Percentiles rank a stretch among this genome's conserved stretches.
These are phyloP conservation scores for Mesocentrotus franciscanus DNA, from an alignment of 53 echinoderm and acorn worm genomes.

Conservation along the genomic window DNA sequence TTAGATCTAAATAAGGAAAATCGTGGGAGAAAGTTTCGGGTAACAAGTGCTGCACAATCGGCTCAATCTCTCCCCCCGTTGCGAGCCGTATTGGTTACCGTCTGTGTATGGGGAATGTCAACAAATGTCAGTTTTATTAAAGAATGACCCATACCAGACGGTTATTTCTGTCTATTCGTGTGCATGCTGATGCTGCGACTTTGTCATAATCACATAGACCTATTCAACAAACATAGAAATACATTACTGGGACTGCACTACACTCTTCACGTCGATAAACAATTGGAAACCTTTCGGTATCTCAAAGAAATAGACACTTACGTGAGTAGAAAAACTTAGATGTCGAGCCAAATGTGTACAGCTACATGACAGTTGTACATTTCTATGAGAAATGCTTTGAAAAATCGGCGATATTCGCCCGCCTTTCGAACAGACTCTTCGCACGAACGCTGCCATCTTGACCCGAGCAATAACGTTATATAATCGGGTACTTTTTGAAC, in stretches of 20 bases:
- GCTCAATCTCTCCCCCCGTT: too few species aligned
- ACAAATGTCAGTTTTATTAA: too few species aligned
- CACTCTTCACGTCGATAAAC: neutral
- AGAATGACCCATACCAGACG: too few species aligned
- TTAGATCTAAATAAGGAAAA: too few species aligned
- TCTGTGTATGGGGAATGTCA: too few species aligned
- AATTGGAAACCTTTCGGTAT: neutral
- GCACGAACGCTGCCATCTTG: constrained; percentile 22
- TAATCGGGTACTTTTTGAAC: neutral
- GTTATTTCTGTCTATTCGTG: too few species aligned
- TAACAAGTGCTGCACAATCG: too few species aligned
- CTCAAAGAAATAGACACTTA: neutral
- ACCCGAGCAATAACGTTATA: neutral
- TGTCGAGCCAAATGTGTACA: neutral
- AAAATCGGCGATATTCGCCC: neutral
- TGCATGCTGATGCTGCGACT: too few species aligned
- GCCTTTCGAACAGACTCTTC: neutral
- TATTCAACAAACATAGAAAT: neutral
- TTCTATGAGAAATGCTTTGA: neutral
- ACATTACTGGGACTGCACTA: neutral
- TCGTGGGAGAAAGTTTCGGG: too few species aligned
- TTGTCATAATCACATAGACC: too few species aligned
- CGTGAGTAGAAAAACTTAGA: neutral
- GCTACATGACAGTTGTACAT: neutral
- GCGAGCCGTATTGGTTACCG: too few species aligned